Evolutionary conservation across 2,888 invertebrate species (phyloP).

Genomic region (Clusia tigrina): DNA sequence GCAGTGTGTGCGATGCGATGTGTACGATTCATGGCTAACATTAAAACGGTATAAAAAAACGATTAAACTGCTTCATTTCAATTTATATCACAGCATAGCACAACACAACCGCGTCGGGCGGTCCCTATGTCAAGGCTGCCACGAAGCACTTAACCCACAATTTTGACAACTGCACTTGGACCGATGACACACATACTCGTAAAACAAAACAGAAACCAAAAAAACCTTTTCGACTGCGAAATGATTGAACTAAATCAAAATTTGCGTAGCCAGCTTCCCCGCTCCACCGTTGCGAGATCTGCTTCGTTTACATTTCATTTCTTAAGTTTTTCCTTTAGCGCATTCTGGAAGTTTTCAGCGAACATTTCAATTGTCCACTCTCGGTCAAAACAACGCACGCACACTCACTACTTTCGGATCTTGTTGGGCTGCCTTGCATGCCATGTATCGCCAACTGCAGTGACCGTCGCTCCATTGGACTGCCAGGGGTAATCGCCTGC

Average conservation of each 20-base stretch:
- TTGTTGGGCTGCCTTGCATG: too few relatives aligned
- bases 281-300: too few relatives aligned
- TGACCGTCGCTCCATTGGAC: too few relatives aligned
- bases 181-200: background rate
- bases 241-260: background rate
- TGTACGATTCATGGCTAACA: background rate
- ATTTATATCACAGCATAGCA: background rate
- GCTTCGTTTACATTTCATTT: too few relatives aligned
- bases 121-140: constrained; percentile 6
- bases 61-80: background rate
- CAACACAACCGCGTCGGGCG: background rate
- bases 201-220: too few relatives aligned
- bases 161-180: background rate
- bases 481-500: too few relatives aligned
- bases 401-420: too few relatives aligned
- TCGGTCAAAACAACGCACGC: constrained; percentile 4
- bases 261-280: too few relatives aligned
- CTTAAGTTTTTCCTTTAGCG: too few relatives aligned
- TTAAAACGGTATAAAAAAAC: background rate
- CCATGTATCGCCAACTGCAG: too few relatives aligned
- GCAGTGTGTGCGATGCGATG: too few relatives aligned
- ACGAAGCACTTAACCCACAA: constrained; percentile 3
- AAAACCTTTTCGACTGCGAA: background rate
- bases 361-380: constrained; percentile 7
- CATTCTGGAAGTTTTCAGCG: background rate